Percentiles rank a stretch among this genome's conserved stretches.
Conservation (phyloP, 2,888 invertebrate species). For the Plebejus melissa region DNA sequence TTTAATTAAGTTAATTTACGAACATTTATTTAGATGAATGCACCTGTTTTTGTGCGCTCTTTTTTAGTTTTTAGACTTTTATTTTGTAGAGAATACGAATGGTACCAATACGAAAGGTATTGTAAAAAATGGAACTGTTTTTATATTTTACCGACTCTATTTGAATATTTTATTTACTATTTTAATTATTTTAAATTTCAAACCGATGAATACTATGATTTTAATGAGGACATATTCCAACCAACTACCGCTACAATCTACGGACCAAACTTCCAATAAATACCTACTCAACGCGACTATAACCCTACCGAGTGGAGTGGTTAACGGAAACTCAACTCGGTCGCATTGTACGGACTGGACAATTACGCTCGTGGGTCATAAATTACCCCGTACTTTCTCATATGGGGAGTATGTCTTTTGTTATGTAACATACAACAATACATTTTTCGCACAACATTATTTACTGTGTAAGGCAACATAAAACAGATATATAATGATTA, state of each 20-base stretch:
- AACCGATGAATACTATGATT: too few species aligned
- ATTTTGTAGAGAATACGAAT: neutral
- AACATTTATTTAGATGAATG: slow-evolving; percentile 5
- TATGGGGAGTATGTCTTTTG: slow-evolving; percentile 11
- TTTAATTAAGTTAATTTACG: neutral
- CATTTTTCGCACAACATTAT: neutral
- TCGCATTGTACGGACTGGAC: slow-evolving; percentile 3
- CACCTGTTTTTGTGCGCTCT: neutral
- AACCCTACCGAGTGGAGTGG: neutral
- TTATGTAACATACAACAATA: neutral
- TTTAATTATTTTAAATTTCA: too few species aligned
- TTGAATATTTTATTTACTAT: too few species aligned
- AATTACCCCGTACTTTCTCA: slow-evolving; percentile 9
- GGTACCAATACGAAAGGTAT: neutral
- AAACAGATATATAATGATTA: too few species aligned
- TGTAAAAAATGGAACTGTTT: neutral
- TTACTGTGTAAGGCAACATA: neutral
- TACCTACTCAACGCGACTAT: neutral
- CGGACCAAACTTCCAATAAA: neutral
- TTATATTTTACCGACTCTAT: too few species aligned
- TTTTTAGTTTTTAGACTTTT: neutral
- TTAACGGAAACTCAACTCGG: neutral
- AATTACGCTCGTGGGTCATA: slow-evolving; percentile 5
- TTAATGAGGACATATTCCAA: neutral
- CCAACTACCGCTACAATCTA: neutral